Evolutionary conservation across 2,797 vertebrate genomes (phyloP).

Genomic region (Tinamus major): DNA sequence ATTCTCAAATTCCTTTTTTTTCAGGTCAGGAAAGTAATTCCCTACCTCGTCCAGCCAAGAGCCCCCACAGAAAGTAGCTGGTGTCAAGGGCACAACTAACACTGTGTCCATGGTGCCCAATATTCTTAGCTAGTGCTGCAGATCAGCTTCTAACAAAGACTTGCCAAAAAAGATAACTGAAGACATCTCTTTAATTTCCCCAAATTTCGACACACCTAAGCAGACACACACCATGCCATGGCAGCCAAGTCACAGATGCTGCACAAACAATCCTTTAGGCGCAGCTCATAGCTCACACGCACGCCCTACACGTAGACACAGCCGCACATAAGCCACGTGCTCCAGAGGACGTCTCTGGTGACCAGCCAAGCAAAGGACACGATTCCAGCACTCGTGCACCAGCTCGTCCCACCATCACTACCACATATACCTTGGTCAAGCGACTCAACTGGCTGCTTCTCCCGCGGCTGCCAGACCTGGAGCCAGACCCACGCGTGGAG

Average conservation of each 20-base stretch:
- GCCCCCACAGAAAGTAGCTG: not conserved
- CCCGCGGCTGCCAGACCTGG: conserved; percentile 83
- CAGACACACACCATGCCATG: not conserved
- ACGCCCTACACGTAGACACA: not conserved
- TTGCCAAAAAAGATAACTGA: not conserved
- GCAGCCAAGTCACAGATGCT: not conserved
- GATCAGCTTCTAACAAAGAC: not conserved
- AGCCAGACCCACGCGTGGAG: conserved; percentile 85
- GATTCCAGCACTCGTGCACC: not conserved
- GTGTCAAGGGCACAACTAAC: not conserved
- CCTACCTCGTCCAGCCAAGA: rapidly evolving
- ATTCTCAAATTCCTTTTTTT: not conserved
- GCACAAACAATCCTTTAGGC: not conserved
- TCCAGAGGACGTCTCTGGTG: not conserved
- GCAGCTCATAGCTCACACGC: not conserved
- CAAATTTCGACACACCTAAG: not conserved
- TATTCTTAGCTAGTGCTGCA: not conserved
- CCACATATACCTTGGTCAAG: conserved; percentile 79
- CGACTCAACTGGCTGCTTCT: conserved; percentile 85
- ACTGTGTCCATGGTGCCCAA: not conserved
- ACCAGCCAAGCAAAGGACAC: conserved; percentile 18
- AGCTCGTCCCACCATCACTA: not conserved
- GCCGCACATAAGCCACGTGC: rapidly evolving
- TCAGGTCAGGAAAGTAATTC: not conserved
- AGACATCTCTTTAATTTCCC: not conserved